Base-by-base conservation (phyloP, 2,113 vertebrate genomes). In the Cyphomyrus discorhynchus region DNA sequence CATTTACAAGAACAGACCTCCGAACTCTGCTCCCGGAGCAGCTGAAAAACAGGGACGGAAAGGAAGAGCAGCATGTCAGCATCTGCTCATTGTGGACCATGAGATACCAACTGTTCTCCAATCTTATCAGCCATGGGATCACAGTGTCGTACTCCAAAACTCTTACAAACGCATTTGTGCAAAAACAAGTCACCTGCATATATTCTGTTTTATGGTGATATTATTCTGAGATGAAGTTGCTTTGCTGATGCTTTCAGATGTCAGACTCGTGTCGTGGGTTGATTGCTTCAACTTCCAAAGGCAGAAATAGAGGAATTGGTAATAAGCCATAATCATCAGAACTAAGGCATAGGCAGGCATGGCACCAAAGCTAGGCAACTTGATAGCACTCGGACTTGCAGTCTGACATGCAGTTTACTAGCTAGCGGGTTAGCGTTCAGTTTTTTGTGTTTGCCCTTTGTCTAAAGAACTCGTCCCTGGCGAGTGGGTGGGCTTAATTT, bases 131-230 rank as follows among this genome's bases (percentile, higher is more conserved):
- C 47, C 47, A 49, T 11, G 47, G 47, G 47, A 46, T 70, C 88
- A 15, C 21, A 80, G 46, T 88, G n/a, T 82, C 88, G n/a, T 82
- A 90, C 89, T 86, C 74, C 62, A 91, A 3, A 42, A 19, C 24
- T 19, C 52, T 11, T 80, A 53, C 49, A 70, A 70, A 80, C 24
- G 47, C 17, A 52, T 82, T 89, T 39, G 45, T 49, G 56, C 88
- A 62, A 91, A 74, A 87, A 39, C 87, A 9, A 42, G 90, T 87
- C 52, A 47, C 27, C 74, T 50, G 9, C 87, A 74, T 90, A 87
- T 88, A 82, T 19, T 21, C 27, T 84, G 53, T 50, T 45, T 27
- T 66, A 66, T 27, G 58, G n/a, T 11, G 62, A 66, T 27, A 66
- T 49, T 49, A 6, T 50, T 85, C 10, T 47, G 83, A 47, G n/a